Base-by-base conservation (phyloP, 2,113 vertebrate species). In the Petrocephalus microphthalmus region DNA sequence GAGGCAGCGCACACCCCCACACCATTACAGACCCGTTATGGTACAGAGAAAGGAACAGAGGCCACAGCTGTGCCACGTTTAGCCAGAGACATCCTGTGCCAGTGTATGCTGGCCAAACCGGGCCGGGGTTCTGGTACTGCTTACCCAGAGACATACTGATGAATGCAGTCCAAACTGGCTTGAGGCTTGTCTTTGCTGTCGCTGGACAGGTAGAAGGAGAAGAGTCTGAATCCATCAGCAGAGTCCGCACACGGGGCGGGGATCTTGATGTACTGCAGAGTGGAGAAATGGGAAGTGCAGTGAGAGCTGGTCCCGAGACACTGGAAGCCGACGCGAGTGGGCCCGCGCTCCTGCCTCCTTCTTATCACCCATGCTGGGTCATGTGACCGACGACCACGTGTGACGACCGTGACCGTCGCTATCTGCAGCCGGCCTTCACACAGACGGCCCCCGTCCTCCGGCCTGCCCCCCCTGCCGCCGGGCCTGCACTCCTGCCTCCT, bases 121-220 rank as follows among this genome's bases (percentile, higher is more conserved):
- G 67, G 67, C 67, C 3, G 1, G 17, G 33, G 33, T 78, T 78
- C 17, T 42, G 33, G 71, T 78, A 19, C 15, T 86, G 87, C 95
- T 96, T 94, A 96, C 96, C 96, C 94, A 49, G 93, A 95, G 93
- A 93, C 91, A 88, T 92, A 92, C 92, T 96, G 95, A 88, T 93
- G 95, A 88, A 95, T 92, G 25, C 95, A 96, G 91, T 97, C 97
- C 29, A 97, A 95, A 91, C 96, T 96, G 92, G 95, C 95, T 91
- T 94, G 94, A 86, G 94, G 93, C 89, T 96, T 95, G 67, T 97
- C 96, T 82, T 83, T 83, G 45, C 81, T 83, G 45, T 83, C 81
- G 19, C 81, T 83, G 45, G 81, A 83, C 42, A 96, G 92, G 92
- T 95, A 94, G 94, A 97, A 97, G 29, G 95, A 94, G 92, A 98